Evolutionary conservation across 2,888 invertebrate species (phyloP).

Genomic region (Limenitis camilla): DNA sequence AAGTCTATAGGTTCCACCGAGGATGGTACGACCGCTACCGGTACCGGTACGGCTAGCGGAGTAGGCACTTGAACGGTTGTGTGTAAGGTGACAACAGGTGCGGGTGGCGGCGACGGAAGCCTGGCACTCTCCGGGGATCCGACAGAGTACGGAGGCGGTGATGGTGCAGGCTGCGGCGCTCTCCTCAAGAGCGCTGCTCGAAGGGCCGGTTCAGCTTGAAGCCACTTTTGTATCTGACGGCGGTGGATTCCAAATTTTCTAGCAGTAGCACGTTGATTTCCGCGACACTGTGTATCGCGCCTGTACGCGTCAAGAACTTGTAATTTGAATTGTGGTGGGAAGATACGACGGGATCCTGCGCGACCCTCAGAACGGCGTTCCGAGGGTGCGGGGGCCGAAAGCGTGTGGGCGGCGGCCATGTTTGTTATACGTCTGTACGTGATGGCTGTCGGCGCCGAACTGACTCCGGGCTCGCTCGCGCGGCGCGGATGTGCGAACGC

Average conservation of each 20-base stretch:
- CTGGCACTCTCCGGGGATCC: constrained; percentile 65
- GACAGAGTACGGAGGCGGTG: constrained; percentile 61
- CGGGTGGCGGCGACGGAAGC: constrained; percentile 59
- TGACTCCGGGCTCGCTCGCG: constrained; percentile 59
- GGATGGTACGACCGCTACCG: constrained; percentile 40
- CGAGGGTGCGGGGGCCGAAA: constrained; percentile 62
- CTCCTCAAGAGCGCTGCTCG: constrained; percentile 79
- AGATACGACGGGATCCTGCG: constrained; percentile 90
- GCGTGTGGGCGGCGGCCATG: constrained; percentile 69
- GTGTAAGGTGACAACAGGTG: constrained; percentile 28
- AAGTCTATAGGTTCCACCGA: constrained; percentile 54
- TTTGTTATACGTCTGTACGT: constrained; percentile 56
- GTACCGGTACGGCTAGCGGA: constrained; percentile 31
- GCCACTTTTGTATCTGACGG: constrained; percentile 93
- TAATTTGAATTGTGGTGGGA: constrained; percentile 91
- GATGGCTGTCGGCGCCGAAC: constrained; percentile 69
- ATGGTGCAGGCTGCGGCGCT: constrained; percentile 66
- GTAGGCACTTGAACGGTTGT: constrained; percentile 41
- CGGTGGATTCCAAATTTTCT: constrained; percentile 92
- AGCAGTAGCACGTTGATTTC: constrained; percentile 91
- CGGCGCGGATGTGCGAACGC: constrained; percentile 70
- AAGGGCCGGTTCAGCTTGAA: constrained; percentile 87
- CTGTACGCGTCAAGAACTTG: constrained; percentile 92
- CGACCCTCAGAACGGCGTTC: constrained; percentile 71
- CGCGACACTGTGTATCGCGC: constrained; percentile 89